Conservation (phyloP, 1,140 invertebrate species). For the Hylaeus volcanicus region DNA sequence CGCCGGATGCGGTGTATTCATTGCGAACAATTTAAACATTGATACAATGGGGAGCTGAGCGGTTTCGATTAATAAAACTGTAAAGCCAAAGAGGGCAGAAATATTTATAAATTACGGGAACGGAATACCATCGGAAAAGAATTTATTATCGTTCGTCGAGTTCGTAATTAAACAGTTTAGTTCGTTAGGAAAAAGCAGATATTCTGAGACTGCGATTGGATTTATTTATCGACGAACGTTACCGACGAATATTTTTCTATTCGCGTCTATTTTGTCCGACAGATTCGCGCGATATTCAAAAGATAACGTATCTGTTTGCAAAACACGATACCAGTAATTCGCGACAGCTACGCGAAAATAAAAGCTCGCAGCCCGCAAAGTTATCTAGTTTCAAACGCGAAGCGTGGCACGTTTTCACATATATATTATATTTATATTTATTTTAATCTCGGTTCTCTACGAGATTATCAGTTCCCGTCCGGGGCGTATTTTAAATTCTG, state of each 20-base stretch:
- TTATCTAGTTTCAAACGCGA: neutral
- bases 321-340: neutral
- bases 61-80: too few species aligned
- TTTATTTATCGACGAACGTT: neutral
- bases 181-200: too few species aligned
- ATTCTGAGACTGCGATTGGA: too few species aligned
- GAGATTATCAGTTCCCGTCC: neutral
- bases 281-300: neutral
- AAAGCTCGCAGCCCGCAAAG: neutral
- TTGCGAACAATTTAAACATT: too few species aligned
- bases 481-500: neutral
- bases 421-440: neutral
- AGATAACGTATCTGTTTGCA: neutral
- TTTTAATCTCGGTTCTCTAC: too few species aligned
- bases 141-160: too few species aligned
- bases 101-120: too few species aligned
- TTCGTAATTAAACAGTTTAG: too few species aligned
- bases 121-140: too few species aligned
- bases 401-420: too few species aligned
- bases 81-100: neutral
- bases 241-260: neutral
- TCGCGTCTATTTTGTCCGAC: neutral
- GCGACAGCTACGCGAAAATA: slow-evolving; percentile 16
- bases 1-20: too few species aligned
- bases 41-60: too few species aligned